Evolutionary conservation across 2,888 invertebrate species (phyloP).

Genomic region (Drosophila atroscutellata): DNA sequence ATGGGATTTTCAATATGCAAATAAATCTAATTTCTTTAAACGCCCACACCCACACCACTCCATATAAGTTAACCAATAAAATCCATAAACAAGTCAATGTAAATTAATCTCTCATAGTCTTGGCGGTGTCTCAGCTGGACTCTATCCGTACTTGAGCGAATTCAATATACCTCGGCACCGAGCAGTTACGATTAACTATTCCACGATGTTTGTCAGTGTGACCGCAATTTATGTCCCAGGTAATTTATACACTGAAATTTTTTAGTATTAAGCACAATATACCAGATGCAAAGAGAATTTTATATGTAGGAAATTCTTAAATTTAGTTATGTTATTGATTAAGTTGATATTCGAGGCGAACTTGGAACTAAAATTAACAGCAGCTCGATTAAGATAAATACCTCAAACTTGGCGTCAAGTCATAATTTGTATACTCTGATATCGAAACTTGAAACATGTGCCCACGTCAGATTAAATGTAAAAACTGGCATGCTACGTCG

Average conservation of each 20-base stretch:
- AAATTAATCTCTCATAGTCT: constrained; percentile 52
- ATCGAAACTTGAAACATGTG: too few species aligned
- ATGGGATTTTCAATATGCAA: too few species aligned
- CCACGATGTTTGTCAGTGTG: constrained; percentile 82
- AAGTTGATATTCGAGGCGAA: not conserved
- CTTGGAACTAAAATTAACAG: not conserved
- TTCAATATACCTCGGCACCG: constrained; percentile 79
- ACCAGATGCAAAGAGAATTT: not conserved
- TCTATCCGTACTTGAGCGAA: constrained; percentile 80
- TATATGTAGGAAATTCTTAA: not conserved
- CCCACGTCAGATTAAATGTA: too few species aligned
- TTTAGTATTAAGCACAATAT: not conserved
- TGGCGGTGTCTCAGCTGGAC: constrained; percentile 73
- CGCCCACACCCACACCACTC: not conserved
- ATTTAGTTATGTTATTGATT: not conserved
- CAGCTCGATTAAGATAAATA: too few species aligned
- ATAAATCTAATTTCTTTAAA: not conserved
- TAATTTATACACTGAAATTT: constrained; percentile 31
- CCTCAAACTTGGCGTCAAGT: too few species aligned
- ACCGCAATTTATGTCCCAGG: constrained; percentile 81
- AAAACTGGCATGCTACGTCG: too few species aligned
- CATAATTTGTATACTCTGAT: too few species aligned
- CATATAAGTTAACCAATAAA: not conserved
- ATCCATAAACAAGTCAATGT: too few species aligned
- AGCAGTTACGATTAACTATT: constrained; percentile 81